Base-by-base conservation (phyloP, 2,797 vertebrate genomes). In the Philypnodon macrostomus region DNA sequence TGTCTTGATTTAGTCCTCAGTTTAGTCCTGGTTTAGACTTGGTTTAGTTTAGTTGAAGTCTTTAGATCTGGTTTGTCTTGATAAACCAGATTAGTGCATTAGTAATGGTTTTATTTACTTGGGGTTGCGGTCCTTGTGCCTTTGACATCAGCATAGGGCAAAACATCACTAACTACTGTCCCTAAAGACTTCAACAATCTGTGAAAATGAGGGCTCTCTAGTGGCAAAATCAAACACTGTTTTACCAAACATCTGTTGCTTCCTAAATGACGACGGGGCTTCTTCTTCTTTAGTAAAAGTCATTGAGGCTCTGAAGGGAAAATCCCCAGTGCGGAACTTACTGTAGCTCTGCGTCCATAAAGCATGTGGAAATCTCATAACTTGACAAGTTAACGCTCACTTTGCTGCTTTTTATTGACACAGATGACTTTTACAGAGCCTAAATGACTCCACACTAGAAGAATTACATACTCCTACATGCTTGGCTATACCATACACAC, bases 341-440 rank as follows among this genome's bases (percentile, higher is more conserved):
- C 15, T 46, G 42, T 58, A 63, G 46, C 46, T 52, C 65, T 75
- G 57, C 58, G 64, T 78, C 69, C 53, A 65, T 86, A 66, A 53
- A 67, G 56, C 80, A 73, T 67, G 70, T 78, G 81, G 81, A 73
- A 71, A 79, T 61, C 62, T 75, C 74, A 77, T 78, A 75, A 70
- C 32, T 68, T 63, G 47, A 16, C 19, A 67, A 70, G 66, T 67
- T 58, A 53, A 34, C 53, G 42, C 44, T 72, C 41, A 39, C 48
- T 66, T 72, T 53, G 45, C 63, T 47, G 70, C 74, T 80, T 85
- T 80, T 62, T 59, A 68, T 57, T 67, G 70, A 74, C 67, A 75
- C 38, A 74, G 70, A 86, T 85, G 67, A 77, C 66, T 85, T 87
- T 86, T 65, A 79, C 80, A 85, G 75, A 70, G 68, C 57, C 49